These are phyloP conservation scores for Lucilia sericata DNA, from an alignment of 1,140 invertebrate genomes.

Conservation along the genomic window DNA sequence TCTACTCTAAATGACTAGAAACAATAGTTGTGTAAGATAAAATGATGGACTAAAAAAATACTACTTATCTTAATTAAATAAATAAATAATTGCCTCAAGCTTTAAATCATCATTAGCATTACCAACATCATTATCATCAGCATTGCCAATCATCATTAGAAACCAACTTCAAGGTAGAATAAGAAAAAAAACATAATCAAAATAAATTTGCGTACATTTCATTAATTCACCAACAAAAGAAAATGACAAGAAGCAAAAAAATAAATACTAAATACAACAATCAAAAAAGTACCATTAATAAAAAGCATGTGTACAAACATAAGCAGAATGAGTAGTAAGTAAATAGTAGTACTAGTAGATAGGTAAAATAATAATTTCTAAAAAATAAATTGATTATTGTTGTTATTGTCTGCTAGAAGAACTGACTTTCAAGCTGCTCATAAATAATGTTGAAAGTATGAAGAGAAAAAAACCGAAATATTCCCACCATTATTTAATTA, in stretches of 20 bases:
- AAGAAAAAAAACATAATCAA: not conserved
- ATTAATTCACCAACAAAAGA: slow-evolving; percentile 5
- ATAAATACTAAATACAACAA: not conserved
- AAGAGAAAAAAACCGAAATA: not conserved
- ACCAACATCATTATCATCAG: not conserved
- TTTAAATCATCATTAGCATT: not conserved
- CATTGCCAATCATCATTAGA: not conserved
- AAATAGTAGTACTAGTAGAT: too few relatives aligned
- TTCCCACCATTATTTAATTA: slow-evolving; percentile 27
- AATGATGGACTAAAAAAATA: too few relatives aligned
- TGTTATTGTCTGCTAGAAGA: too few relatives aligned
- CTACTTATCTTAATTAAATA: not conserved
- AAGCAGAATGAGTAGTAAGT: not conserved
- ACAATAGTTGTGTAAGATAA: too few relatives aligned
- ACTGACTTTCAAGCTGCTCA: too few relatives aligned
- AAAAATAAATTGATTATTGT: not conserved
- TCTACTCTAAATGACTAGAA: too few relatives aligned
- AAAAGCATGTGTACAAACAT: not conserved
- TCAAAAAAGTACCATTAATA: not conserved
- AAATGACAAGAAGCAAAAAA: not conserved
- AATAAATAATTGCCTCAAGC: not conserved
- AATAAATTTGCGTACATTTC: slow-evolving; percentile 5
- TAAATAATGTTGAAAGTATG: not conserved
- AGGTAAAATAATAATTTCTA: too few relatives aligned
- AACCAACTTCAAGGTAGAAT: not conserved